These are phyloP conservation scores for Pterobdella sp. DNA, from an alignment of 2,888 invertebrate species.

Conservation along the genomic window DNA sequence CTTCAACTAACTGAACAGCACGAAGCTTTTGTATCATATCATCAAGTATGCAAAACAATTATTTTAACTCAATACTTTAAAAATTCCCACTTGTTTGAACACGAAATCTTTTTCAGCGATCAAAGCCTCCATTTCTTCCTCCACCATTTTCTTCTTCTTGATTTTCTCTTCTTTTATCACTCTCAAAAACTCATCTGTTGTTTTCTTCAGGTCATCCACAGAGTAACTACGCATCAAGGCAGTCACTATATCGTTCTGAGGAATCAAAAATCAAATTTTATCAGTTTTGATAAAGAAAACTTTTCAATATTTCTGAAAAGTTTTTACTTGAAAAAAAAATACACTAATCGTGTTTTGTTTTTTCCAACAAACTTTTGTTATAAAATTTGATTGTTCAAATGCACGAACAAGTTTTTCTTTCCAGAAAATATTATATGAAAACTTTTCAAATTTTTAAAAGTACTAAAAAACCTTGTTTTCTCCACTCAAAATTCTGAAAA, in stretches of 20 bases:
- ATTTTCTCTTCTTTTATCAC: conserved; percentile 12
- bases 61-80: no score
- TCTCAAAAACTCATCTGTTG: conserved; percentile 17
- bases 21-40: no score
- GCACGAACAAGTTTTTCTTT: no score
- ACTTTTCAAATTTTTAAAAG: background rate
- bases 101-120: conserved; percentile 19
- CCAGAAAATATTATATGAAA: no score
- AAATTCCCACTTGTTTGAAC: conserved; percentile 16
- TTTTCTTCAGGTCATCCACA: conserved; percentile 15
- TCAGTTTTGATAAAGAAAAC: background rate
- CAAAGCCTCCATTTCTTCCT: conserved; percentile 24
- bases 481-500: background rate
- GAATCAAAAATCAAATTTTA: background rate
- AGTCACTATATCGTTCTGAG: conserved; percentile 20
- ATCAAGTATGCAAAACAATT: no score
- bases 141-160: conserved; percentile 4
- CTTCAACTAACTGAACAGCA: no score
- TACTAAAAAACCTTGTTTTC: background rate
- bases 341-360: no score
- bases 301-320: no score
- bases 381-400: no score
- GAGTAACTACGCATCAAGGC: conserved; percentile 25
- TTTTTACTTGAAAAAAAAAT: no score
- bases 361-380: no score